Conservation (phyloP, 2,797 vertebrate genomes). For the Intellagama lesueurii region DNA sequence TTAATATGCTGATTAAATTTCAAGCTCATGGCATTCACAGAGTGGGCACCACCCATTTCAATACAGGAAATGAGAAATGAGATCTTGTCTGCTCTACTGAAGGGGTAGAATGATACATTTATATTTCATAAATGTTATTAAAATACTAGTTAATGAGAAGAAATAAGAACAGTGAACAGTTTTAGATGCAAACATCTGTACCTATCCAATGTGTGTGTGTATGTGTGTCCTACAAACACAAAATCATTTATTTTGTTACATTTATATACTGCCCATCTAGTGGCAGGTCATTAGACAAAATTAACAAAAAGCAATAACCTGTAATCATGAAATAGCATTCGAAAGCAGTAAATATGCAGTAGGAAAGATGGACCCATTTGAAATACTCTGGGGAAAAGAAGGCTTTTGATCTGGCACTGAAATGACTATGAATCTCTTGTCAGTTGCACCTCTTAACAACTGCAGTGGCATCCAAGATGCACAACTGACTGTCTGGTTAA, state of each 20-base stretch:
- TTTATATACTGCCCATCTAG: no score
- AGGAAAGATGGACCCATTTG: background rate
- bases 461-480: no score
- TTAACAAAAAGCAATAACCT: background rate
- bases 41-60: no score
- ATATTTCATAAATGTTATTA: no score
- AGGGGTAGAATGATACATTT: background rate
- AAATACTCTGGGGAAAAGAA: background rate
- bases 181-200: no score
- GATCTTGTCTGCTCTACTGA: background rate
- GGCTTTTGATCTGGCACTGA: background rate
- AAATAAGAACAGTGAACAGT: no score
- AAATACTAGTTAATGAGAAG: no score
- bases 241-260: no score
- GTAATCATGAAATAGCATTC: background rate
- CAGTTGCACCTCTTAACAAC: background rate
- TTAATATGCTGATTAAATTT: no score
- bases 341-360: background rate
- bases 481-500: background rate
- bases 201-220: no score
- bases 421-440: background rate
- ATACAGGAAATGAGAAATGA: background rate
- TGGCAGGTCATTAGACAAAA: background rate
- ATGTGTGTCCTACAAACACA: no score
- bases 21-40: background rate